Conservation (phyloP, 2,797 vertebrate genomes). For the Stomatorhinus walkeri region DNA sequence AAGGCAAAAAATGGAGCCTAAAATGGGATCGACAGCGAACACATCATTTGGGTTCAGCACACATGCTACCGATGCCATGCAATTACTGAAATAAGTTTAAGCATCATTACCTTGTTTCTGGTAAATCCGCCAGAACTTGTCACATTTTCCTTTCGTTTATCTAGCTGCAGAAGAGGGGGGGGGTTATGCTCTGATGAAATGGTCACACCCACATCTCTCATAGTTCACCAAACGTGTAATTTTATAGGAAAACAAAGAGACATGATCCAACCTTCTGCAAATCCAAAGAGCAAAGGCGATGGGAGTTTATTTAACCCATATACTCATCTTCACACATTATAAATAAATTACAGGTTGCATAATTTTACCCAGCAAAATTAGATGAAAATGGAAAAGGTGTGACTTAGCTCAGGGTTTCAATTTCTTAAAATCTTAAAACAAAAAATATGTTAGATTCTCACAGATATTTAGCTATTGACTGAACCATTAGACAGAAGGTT, state of each 20-base stretch:
- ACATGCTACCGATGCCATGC: neutral
- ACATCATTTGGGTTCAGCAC: neutral
- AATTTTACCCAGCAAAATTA: neutral
- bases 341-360: neutral
- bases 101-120: conserved; percentile 74
- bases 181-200: neutral
- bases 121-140: conserved; percentile 63
- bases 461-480: neutral
- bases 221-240: neutral
- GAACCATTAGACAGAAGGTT: neutral
- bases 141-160: conserved; percentile 50
- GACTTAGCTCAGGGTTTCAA: neutral
- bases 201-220: neutral
- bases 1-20: neutral
- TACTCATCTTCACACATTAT: neutral
- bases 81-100: neutral
- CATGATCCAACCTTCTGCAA: neutral
- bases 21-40: neutral
- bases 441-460: neutral
- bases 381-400: neutral
- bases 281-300: neutral
- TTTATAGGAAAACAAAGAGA: neutral
- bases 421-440: neutral
- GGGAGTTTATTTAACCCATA: neutral
- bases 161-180: conserved; percentile 56